Evolutionary conservation across 2,113 vertebrate genomes (phyloP), one percentile per base, ranked within the genome.

Genomic region (sheep (Ovis aries)): DNA sequence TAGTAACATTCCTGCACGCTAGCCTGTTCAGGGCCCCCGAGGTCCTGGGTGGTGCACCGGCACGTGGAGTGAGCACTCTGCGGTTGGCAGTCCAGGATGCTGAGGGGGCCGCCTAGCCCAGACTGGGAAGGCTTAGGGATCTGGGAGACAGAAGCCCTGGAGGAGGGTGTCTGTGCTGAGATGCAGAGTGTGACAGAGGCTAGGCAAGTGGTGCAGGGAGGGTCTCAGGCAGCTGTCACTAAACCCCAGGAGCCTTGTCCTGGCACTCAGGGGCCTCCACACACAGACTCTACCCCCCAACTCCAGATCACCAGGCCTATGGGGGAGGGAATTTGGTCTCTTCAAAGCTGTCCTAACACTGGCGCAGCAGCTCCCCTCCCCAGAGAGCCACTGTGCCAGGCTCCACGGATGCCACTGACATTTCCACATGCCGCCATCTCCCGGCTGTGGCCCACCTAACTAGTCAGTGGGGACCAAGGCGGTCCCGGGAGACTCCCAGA

Each of bases 1-100:
- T 45, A n/a, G 4, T 6, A 6, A 3, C 9, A 67, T 40, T 59
- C 48, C 43, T 36, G 53, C n/a, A 7, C 29, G 31, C 36, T 80
- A 1, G 0, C 50, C 29, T 57, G 2, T 81, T 11, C 21, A n/a
- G 13, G 8, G 67, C 5, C 29, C 59, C 45, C 33, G 2, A 12
- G 36, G 53, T 48, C 80, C 71, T 31, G 33, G n/a, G 1, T 0
- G 3, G 40, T 3, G 6, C 12, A 4, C 9, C 11, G 13, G 16
- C 17, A 3, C 12, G 9, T 23, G 16, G 53, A 53, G 33, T 1
- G 40, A 81, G 25, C 29, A 17, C 6, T 21, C 21, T 45, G 14
- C 0, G 57, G 16, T 71, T 23, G 21, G 74, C 53, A 3, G n/a
- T 36, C 45, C 4, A 48, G 14, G n/a, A n/a, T 33, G 33, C 48